Base-by-base conservation (phyloP, 1,140 invertebrate species). In the Vanessa tameamea region DNA sequence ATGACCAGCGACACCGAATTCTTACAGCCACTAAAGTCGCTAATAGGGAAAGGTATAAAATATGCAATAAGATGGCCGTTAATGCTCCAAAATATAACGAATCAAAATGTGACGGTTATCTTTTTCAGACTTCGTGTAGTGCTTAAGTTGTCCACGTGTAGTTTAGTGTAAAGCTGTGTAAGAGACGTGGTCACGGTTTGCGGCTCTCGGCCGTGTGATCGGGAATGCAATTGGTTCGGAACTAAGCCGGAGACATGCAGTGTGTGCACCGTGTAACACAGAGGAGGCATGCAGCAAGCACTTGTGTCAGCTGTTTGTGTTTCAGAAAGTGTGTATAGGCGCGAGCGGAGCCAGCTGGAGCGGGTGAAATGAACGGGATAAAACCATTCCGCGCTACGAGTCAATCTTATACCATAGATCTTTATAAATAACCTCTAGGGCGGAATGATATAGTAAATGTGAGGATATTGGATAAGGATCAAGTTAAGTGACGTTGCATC, bases 31-130 rank as follows among this genome's bases (percentile, higher is more conserved):
- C 79, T 84, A 86, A 77, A 83, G 82, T 87, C 88, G 87, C 90
- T 89, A 90, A 87, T 82, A 88, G 89, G 90, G 91, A 92, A 92
- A 92, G 91, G 91, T 92, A 92, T 92, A 92, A 92, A 92, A 92
- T 92, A 92, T 91, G 89, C 82, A 86, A 83, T 78, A 87, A 88
- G 85, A 90, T 88, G 87, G 85, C 81, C 85, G 82, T 85, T 85
- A 86, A 87, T 89, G 87, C 86, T 89, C 86, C 78, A 83, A 78
- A 83, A 85, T 88, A 86, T 85, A 81, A 78, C 79, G 83, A 85
- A 82, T 83, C 81, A 82, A 83, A 79, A 82, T 87, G 84, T 88
- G 79, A 83, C 78, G 65, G 82, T 80, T 78, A 80, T 76, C 53
- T 69, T 80, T 79, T 66, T 47, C 47, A 66, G 57, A 79, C 79